Evolutionary conservation across 2,113 vertebrate genomes (phyloP).

Genomic region (Alectura lathami): DNA sequence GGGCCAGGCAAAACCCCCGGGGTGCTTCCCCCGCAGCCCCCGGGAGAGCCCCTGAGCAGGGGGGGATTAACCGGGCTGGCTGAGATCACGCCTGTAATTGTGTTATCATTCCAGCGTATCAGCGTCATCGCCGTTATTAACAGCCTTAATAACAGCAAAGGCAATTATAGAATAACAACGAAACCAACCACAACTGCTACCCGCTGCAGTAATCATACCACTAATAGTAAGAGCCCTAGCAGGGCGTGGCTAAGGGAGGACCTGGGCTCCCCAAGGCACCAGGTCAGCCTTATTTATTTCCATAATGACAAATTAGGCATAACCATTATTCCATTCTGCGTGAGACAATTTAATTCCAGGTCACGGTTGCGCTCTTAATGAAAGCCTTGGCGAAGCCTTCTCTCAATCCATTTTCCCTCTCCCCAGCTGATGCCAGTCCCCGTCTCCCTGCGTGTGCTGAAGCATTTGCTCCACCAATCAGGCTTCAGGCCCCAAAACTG

Average conservation of each 20-base stretch:
- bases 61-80: slow-evolving; percentile 42
- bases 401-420: slow-evolving; percentile 61
- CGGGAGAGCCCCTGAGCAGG: accelerated
- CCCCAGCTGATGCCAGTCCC: slow-evolving; percentile 29
- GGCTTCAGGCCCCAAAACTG: background rate
- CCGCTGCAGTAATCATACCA: background rate
- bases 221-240: background rate
- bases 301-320: slow-evolving; percentile 55
- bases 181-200: background rate
- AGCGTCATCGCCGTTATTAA: slow-evolving; percentile 21
- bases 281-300: slow-evolving; percentile 68
- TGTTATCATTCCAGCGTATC: background rate
- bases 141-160: slow-evolving; percentile 47
- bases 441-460: background rate
- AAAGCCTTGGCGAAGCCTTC: slow-evolving; percentile 63
- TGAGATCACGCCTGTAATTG: slow-evolving; percentile 51
- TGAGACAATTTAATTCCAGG: slow-evolving; percentile 68
- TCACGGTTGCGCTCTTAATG: slow-evolving; percentile 56
- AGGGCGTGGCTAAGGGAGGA: background rate
- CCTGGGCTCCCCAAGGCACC: slow-evolving; percentile 26
- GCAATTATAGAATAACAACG: slow-evolving; percentile 53
- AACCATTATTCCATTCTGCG: slow-evolving; percentile 59
- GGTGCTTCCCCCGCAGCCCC: background rate
- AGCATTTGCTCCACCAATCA: slow-evolving; percentile 44
- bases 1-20: background rate